Evolutionary conservation across 2,888 invertebrate genomes (phyloP), one percentile per base, ranked within the genome.

Genomic region (Helleia helle): DNA sequence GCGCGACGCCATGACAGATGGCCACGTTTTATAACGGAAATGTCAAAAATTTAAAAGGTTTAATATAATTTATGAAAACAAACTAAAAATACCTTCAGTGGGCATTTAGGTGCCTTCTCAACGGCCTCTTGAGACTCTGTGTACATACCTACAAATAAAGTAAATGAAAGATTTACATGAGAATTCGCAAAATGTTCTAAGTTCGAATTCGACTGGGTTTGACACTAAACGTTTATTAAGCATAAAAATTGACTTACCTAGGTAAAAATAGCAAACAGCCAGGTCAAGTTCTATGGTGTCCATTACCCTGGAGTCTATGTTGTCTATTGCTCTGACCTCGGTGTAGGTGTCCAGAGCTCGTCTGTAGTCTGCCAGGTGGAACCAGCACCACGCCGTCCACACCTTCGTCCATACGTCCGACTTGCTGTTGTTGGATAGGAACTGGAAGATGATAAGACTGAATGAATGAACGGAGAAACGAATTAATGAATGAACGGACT

Each of bases 331-430:
- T 12, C 60, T 55, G 36, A 55, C 90, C 55, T 41, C 74, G 57
- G 89, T 86, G 66, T 93, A 95, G 38, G 91, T 88, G 48, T 91
- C 88, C 56, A 95, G 79, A 0, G 96, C 90, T 56, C 90, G 89
- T 57, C 92, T 91, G 76, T 97, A 97, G 65, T 99, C 96, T 2
- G 97, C 98, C 46, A 97, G 86, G 73, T 99, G 98, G 76, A 98
- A 99, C 58, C 93, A 92, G 71, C 97, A 97, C 77, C 96, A 98
- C 0, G 95, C 98, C 47, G 94, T 89, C 98, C 99, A 99, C 52
- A 93, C 83, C 39, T 93, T 92, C 9, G 74, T 62, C 73, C 85
- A 81, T 1, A 71, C 62, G 1, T 72, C 71, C 0, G 55, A 52
- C 49, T 72, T 77, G 26, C 81, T 80, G 27, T 77, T 76, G 44